phyloP scores from a whole-genome alignment of 2,797 vertebrate genomes.

The Mormyrops attenuatus region DNA sequence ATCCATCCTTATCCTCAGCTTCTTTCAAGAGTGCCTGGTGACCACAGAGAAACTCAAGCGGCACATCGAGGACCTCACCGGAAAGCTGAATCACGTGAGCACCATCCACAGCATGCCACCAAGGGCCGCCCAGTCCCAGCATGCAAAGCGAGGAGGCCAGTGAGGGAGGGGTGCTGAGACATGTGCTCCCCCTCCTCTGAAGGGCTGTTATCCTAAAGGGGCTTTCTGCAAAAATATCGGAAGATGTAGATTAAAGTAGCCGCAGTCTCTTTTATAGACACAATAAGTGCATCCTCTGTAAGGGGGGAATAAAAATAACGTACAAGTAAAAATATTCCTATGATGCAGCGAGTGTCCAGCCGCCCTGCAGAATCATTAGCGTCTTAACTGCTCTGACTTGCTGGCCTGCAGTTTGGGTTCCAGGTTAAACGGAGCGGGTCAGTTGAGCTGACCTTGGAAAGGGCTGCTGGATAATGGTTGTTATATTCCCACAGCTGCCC shows the following conservation, averaged over 20 bases:
- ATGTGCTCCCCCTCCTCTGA: background rate
- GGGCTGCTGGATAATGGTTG: background rate
- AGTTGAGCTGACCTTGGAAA: background rate
- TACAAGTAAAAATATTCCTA: background rate
- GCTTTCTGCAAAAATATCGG: background rate
- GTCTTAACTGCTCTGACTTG: background rate
- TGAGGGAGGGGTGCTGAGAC: background rate
- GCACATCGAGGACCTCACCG: slow-evolving; percentile 68
- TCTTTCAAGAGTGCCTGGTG: slow-evolving; percentile 75
- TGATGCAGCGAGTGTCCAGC: background rate
- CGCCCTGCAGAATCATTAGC: background rate
- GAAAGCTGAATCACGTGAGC: slow-evolving; percentile 55
- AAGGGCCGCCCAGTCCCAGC: background rate
- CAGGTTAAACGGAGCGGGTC: background rate
- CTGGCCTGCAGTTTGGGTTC: background rate
- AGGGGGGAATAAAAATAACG: background rate
- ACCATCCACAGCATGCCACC: background rate
- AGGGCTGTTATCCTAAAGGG: background rate
- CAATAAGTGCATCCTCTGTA: background rate
- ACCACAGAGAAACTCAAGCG: slow-evolving; percentile 67
- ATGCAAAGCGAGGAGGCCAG: background rate
- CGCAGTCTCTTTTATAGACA: background rate
- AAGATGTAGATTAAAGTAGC: background rate
- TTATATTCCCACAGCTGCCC: background rate
- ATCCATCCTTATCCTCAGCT: slow-evolving; percentile 51